These are phyloP conservation scores for Apistogramma diplotaenia DNA, from an alignment of 2,113 vertebrate genomes.

Conservation along the genomic window DNA sequence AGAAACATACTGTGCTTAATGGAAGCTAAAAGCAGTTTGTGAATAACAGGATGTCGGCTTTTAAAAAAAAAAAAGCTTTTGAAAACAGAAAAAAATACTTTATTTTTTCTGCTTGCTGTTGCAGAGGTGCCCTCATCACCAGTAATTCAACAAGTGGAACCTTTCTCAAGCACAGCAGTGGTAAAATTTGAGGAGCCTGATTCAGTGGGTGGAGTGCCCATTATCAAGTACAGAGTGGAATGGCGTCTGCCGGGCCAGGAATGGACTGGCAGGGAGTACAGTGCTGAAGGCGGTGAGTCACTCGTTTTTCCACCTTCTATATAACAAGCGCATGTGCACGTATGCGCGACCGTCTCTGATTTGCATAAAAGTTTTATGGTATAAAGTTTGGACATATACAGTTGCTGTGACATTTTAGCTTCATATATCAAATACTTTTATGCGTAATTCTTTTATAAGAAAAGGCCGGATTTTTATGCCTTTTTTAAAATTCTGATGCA, in stretches of 20 bases:
- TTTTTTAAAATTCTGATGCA: too few relatives aligned
- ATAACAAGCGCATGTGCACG: not conserved
- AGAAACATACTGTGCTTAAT: not conserved
- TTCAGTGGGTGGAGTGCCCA: slow-evolving; percentile 88
- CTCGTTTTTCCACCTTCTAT: not conserved
- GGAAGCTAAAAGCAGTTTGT: not conserved
- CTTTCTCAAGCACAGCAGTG: slow-evolving; percentile 91
- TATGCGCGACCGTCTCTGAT: too few relatives aligned
- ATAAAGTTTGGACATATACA: too few relatives aligned
- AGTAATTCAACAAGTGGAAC: slow-evolving; percentile 84
- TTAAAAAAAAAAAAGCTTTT: not conserved
- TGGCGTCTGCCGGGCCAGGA: slow-evolving; percentile 82
- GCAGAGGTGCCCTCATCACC: slow-evolving; percentile 92
- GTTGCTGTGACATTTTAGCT: too few relatives aligned
- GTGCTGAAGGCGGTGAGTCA: slow-evolving; percentile 83
- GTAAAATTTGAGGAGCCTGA: slow-evolving; percentile 90
- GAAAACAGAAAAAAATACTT: not conserved
- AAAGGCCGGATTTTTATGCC: too few relatives aligned
- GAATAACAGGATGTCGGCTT: not conserved
- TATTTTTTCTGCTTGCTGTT: not conserved
- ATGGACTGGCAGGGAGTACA: slow-evolving; percentile 82
- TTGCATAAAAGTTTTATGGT: too few relatives aligned
- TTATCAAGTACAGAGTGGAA: slow-evolving; percentile 89
- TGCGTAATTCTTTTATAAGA: too few relatives aligned
- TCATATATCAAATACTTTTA: too few relatives aligned